These are phyloP conservation scores for Sebastes vulpes DNA, from an alignment of 2,797 vertebrate genomes.

Conservation along the genomic window DNA sequence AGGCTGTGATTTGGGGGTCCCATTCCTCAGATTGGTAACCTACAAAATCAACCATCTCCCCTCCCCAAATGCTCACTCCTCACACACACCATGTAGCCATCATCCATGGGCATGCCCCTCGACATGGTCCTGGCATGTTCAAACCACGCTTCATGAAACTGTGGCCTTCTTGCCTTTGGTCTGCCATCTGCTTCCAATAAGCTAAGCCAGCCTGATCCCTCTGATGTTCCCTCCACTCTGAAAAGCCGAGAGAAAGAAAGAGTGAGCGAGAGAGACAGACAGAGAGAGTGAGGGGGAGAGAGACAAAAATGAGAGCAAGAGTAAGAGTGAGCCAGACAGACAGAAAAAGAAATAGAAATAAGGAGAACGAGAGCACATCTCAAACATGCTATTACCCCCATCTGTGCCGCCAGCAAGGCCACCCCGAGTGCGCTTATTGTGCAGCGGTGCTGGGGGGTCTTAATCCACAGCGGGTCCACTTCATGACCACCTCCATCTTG, in stretches of 20 bases:
- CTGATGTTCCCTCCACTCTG: conserved; percentile 79
- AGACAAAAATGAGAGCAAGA: conserved; percentile 63
- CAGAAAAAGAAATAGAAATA: conserved; percentile 60
- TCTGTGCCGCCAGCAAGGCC: conserved; percentile 38
- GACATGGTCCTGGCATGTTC: conserved; percentile 82
- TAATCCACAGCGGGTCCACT: conserved; percentile 52
- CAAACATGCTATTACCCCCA: conserved; percentile 44
- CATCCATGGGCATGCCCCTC: conserved; percentile 80
- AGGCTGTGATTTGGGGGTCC: conserved; percentile 60
- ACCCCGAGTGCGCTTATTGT: conserved; percentile 47
- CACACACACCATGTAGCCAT: conserved; percentile 71
- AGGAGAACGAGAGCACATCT: conserved; percentile 55
- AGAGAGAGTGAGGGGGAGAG: conserved; percentile 39
- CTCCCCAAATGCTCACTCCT: conserved; percentile 47
- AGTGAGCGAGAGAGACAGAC: conserved; percentile 52
- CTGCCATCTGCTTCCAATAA: conserved; percentile 86
- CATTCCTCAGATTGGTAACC: conserved; percentile 71
- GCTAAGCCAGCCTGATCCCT: conserved; percentile 82
- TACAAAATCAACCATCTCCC: conserved; percentile 67
- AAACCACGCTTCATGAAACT: conserved; percentile 85
- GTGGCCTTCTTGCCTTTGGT: conserved; percentile 84
- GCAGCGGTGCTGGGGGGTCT: conserved; percentile 20
- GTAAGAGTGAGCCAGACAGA: conserved; percentile 44
- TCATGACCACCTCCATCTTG: conserved; percentile 40
- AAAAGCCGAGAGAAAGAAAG: conserved; percentile 67